These are phyloP conservation scores for Drosophila incognita DNA, from an alignment of 2,888 invertebrate species.

Conservation along the genomic window DNA sequence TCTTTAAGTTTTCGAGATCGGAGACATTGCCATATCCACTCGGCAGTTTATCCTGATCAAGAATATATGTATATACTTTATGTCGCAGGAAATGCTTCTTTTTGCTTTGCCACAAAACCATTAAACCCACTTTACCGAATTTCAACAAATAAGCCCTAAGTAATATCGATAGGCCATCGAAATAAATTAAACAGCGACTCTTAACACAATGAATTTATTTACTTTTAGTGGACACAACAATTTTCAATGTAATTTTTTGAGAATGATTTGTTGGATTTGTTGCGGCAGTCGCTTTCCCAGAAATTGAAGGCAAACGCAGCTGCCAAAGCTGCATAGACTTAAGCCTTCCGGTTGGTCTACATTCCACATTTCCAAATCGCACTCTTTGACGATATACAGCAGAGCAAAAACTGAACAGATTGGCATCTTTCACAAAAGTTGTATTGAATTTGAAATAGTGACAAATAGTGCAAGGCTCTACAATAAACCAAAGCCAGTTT, in stretches of 20 bases:
- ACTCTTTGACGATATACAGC: conserved; percentile 45
- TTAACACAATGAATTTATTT: neutral
- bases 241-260: neutral
- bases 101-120: neutral
- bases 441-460: conserved; percentile 14
- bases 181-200: neutral
- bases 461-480: conserved; percentile 12
- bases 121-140: neutral
- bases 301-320: neutral
- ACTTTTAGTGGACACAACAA: neutral
- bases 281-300: neutral
- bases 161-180: neutral
- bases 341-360: neutral
- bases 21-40: neutral
- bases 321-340: neutral
- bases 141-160: neutral
- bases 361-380: conserved; percentile 1
- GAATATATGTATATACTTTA: too few species aligned
- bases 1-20: neutral
- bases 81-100: rapidly evolving
- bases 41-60: neutral
- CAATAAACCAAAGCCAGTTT: neutral
- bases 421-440: conserved; percentile 37
- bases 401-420: conserved; percentile 57
- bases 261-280: neutral